Base-by-base conservation (phyloP, 2,797 vertebrate genomes). In the Pipistrellus pipistrellus region DNA sequence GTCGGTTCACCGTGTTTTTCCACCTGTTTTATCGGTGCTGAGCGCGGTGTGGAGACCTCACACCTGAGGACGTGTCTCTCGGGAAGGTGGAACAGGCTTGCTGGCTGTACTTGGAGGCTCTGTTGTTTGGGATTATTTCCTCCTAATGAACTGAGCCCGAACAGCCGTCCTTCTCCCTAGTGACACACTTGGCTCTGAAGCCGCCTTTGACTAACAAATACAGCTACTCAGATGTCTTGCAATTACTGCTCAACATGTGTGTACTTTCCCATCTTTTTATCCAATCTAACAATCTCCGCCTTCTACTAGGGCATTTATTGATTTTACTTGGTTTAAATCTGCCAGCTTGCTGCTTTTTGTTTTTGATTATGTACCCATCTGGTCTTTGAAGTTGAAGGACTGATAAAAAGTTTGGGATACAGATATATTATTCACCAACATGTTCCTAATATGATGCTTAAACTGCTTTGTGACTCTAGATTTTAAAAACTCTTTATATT, bases 181-280 rank as follows among this genome's bases (percentile, higher is more conserved):
- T 32, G 44, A 21, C 3, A 2, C 3, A 35, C 72, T 20, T 18
- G 38, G 35, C 48, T 57, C 38, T 13, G 35, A 62, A 69, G 23
- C 20, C 57, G 9, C 6, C 51, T 57, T 35, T 46, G 20, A 68
- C 66, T 25, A 6, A n/a, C 14, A 57, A 57, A 30, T 2, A 32
- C 3, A 27, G 17, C 25, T 55, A 5, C 23, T 8, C 30, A n/a
- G 73, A 7, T 59, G 59, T 20, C 38, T 44, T 68, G 27, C 32
- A 8, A 0, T 57, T 14, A 13, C 77, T 69, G 51, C 32, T 23
- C 20, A 51, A 10, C 7, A 35, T 1, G 13, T 30, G n/a, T 23
- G 0, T 5, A 2, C 21, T 7, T 62, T 23, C 18, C 66, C 32
- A 4, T 8, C 59, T 68, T 59, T 35, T 73, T n/a, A 66, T 35